These are phyloP conservation scores for Tachystola acroxantha DNA, from an alignment of 2,888 invertebrate species.

Conservation along the genomic window DNA sequence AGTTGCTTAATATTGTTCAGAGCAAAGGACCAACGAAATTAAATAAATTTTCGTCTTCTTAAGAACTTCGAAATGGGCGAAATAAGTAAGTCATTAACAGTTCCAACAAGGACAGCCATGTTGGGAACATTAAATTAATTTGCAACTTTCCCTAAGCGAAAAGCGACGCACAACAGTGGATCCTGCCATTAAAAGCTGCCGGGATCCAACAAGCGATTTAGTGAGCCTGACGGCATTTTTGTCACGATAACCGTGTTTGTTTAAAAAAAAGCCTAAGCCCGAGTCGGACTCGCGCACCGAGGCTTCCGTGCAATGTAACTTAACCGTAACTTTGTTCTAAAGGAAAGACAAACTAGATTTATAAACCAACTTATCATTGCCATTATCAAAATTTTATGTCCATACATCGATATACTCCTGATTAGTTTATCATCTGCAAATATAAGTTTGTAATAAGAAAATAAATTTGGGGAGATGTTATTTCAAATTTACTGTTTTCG, in stretches of 20 bases:
- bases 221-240: constrained; percentile 23
- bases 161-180: constrained; percentile 38
- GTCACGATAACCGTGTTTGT: constrained; percentile 10
- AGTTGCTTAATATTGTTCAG: neutral
- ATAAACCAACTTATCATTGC: no score
- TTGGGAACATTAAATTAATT: constrained; percentile 58
- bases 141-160: constrained; percentile 46
- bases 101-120: constrained; percentile 32
- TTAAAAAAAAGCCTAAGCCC: no score
- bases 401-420: no score
- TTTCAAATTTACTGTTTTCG: no score
- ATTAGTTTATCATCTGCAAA: no score
- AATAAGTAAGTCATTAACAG: constrained; percentile 51
- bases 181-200: constrained; percentile 33
- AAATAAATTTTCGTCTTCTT: constrained; percentile 14
- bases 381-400: no score
- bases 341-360: no score
- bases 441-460: no score
- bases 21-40: neutral
- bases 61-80: constrained; percentile 35
- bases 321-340: no score
- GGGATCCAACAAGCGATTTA: constrained; percentile 36
- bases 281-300: no score
- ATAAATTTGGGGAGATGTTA: no score
- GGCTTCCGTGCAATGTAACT: no score